Evolutionary conservation across 2,113 vertebrate genomes (phyloP).

Genomic region (Typhlomys cinereus): DNA sequence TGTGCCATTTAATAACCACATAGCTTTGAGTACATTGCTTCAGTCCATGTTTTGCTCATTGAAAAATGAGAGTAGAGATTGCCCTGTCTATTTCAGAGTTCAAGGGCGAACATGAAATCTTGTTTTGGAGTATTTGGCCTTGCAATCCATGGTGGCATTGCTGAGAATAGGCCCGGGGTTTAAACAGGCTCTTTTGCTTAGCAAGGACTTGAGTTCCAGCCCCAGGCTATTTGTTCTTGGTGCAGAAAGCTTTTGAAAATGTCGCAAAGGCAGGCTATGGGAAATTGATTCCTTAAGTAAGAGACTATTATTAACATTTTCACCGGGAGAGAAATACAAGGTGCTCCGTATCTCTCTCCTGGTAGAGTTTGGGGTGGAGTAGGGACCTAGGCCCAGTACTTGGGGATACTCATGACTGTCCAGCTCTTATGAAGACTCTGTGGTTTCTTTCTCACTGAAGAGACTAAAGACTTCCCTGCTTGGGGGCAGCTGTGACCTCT

Average conservation of each 20-base stretch:
- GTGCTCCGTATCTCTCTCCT: neutral
- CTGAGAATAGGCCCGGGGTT: neutral
- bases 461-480: neutral
- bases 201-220: neutral
- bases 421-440: neutral
- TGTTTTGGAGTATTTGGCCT: neutral
- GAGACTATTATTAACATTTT: neutral
- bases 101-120: neutral
- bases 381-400: neutral
- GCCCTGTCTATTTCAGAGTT: neutral
- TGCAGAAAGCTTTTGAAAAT: neutral
- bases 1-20: neutral
- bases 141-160: neutral
- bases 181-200: neutral
- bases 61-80: constrained; percentile 28
- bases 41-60: neutral
- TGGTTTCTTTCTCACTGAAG: neutral
- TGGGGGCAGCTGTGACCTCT: neutral
- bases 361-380: neutral
- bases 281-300: neutral
- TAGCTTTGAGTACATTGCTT: neutral
- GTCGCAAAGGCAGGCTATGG: accelerated
- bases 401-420: neutral
- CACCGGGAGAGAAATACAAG: too few relatives aligned
- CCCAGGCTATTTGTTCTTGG: neutral